A percentile compares a stretch with the other conserved stretches of the same genome.
Conservation (phyloP, 64 coral and sea anemone species). For the Cladopsammia gracilis region DNA sequence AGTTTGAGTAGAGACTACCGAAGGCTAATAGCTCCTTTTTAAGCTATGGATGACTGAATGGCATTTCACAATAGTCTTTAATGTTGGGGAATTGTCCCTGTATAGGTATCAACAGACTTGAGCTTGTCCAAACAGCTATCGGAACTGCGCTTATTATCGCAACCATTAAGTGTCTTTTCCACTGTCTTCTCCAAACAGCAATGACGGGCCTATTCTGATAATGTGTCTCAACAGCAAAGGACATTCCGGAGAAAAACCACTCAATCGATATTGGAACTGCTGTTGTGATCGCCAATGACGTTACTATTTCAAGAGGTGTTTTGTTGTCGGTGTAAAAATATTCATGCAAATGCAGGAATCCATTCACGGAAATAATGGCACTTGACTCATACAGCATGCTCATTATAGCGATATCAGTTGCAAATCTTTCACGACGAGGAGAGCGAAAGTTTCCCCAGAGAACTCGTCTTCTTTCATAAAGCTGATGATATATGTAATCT, state of each 20-base stretch:
- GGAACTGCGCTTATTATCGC: neutral
- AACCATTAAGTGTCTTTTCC: neutral
- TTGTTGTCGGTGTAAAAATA: neutral
- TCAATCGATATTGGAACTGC: neutral
- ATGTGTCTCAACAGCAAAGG: neutral
- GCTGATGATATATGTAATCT: neutral
- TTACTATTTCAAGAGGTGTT: neutral
- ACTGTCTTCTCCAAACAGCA: neutral
- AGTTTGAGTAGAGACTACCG: too few species aligned
- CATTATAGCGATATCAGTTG: neutral
- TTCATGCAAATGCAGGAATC: neutral
- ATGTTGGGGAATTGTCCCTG: neutral
- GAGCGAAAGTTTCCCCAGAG: neutral
- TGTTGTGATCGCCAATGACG: neutral
- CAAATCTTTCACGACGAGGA: neutral
- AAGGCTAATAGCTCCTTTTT: too few species aligned
- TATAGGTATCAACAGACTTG: neutral
- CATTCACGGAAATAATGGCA: neutral
- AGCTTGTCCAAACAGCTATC: neutral
- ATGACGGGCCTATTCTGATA: neutral
- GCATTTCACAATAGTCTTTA: neutral
- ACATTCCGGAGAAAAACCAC: neutral
- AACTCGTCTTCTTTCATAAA: neutral
- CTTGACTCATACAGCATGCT: neutral
- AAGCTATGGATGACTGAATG: neutral